Evolutionary conservation across 1,140 invertebrate genomes (phyloP), one percentile per base, ranked within the genome.

Genomic region (Bombyx mori): DNA sequence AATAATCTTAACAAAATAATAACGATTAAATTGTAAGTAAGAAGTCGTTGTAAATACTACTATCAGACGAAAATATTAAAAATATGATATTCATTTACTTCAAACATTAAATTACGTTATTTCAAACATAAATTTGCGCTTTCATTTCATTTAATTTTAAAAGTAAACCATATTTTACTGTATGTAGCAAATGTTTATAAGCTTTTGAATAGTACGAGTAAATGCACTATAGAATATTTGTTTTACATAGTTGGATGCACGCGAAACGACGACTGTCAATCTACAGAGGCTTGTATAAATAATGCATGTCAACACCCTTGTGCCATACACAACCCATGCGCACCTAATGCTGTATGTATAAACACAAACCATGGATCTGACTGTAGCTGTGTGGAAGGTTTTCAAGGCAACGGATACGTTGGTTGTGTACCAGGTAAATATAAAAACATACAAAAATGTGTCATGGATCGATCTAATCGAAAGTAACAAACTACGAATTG

Each of bases 331-430:
- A 94, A 95, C 79, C 94, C 93, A 9, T 98, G 96, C 78, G 94
- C 92, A 63, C 89, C 90, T 62, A 93, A 96, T 79, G 95, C 96
- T 45, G 89, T 95, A 58, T 98, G 96, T 88, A 91, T 96, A 77
- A 96, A 96, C 69, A 93, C 92, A n/a, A 95, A 96, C 68, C 96
- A 97, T 74, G 92, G 91, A 60, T 92, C 94, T 2, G 93, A 96
- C 61, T 97, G 96, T 77, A 94, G 91, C 68, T 97, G 96, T 72
- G 90, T 91, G 42, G 93, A 96, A 79, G 95, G 94, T 55, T 96
- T 91, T 75, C 92, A 95, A 75, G 96, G 96, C 71, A 95, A 97
- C 74, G 95, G 95, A 71, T 94, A 93, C 69, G 90, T 94, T 22
- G 91, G 92, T 64, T 96, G 94, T 71, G 90, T 91, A 61, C 91